These are phyloP conservation scores for Trichosurus vulpecula DNA, from an alignment of 2,797 vertebrate genomes.

Conservation along the genomic window DNA sequence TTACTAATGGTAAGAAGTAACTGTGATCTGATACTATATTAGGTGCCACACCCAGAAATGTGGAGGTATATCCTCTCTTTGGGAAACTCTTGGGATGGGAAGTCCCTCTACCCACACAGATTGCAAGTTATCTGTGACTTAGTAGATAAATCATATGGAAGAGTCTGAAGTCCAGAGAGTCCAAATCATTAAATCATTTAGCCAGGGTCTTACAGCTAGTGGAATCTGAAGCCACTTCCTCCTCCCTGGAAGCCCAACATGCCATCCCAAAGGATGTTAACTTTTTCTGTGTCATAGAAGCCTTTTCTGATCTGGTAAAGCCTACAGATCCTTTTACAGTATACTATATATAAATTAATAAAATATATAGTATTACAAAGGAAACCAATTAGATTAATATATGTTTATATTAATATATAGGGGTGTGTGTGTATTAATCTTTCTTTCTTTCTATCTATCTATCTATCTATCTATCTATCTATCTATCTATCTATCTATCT, in stretches of 20 bases:
- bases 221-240: neutral
- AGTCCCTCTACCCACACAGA: neutral
- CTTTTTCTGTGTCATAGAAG: neutral
- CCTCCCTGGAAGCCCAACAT: neutral
- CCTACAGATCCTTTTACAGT: neutral
- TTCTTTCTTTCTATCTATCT: neutral
- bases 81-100: neutral
- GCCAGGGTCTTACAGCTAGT: neutral
- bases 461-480: neutral
- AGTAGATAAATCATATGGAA: neutral
- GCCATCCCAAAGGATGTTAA: neutral
- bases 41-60: neutral
- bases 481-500: neutral
- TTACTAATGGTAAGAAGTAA: neutral
- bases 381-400: neutral
- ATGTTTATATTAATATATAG: neutral
- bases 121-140: neutral
- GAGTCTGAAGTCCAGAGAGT: neutral
- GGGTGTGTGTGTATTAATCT: neutral
- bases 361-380: neutral
- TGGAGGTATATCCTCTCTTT: neutral
- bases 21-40: neutral
- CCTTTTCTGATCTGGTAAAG: neutral
- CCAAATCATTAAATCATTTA: neutral
- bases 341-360: neutral